Evolutionary conservation across 2,113 vertebrate genomes (phyloP), one percentile per base, ranked within the genome.

Genomic region (Ranitomeya variabilis): DNA sequence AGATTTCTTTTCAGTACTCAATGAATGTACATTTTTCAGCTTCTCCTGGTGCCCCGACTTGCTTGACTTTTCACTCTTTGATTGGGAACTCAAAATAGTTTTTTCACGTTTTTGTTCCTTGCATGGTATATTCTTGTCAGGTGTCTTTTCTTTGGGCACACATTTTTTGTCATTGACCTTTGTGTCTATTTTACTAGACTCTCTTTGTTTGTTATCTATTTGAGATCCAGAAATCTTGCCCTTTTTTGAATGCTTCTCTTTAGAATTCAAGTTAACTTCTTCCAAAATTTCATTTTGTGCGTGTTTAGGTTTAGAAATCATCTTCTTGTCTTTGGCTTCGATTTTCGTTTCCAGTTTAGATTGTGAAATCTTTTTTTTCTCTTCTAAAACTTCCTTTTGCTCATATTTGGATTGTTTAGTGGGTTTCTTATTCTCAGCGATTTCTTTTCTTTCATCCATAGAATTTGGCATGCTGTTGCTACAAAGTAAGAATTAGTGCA

Each of bases 241-340:
- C 52, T 10, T 26, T 15, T 21, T 54, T 0, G 1, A 21, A 7
- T 67, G 5, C n/a, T 67, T 52, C 13, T 45, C 37, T 79, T 86
- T 60, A 10, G 59, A 51, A 59, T n/a, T 26, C 21, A 73, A 59
- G 19, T n/a, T 6, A 7, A 54, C 52, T 55, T 84, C 51, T 7
- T 57, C 51, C 23, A 37, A 26, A 76, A 26, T 9, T 0, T 45
- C n/a, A 2, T 71, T 91, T 4, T 55, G 73, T 10, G 14, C 73
- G 19, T 7, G 12, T 45, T 91, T 79, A 12, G 18, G 15, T 76
- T 91, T 90, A 15, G 85, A 91, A 86, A 89, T 16, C 7, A 74
- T 14, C 21, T 88, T 86, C 23, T 74, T 7, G 64, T 0, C 10
- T 83, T 78, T 59, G 10, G 57, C 11, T n/a, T n/a, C 9, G 10